Conservation (phyloP, 2,888 invertebrate species). For the Eudasyphora cyanicolor region DNA sequence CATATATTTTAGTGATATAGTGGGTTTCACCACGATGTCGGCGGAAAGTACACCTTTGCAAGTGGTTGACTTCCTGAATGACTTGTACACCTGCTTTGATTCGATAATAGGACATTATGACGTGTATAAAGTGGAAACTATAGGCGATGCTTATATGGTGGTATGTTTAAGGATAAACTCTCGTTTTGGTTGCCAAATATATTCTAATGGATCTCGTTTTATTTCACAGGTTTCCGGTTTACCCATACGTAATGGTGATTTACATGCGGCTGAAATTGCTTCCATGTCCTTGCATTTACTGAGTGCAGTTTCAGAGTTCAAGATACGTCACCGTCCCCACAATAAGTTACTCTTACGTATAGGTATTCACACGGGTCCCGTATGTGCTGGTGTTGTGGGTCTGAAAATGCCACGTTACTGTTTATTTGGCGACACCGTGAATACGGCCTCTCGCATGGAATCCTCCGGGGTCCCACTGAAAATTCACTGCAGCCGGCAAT, state of each 20-base stretch:
- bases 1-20: constrained; percentile 97
- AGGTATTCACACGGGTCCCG: constrained; percentile 95
- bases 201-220: not conserved
- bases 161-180: constrained; percentile 79
- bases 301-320: constrained; percentile 91
- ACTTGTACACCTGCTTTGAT: constrained; percentile 96
- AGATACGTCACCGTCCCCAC: constrained; percentile 91
- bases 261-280: constrained; percentile 96
- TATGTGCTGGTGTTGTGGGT: constrained; percentile 95
- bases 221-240: constrained; percentile 88
- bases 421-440: constrained; percentile 95
- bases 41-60: constrained; percentile 94
- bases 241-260: constrained; percentile 92
- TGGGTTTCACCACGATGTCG: constrained; percentile 95
- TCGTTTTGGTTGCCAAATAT: not conserved
- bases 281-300: constrained; percentile 94
- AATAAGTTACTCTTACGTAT: constrained; percentile 92
- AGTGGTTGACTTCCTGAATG: constrained; percentile 96
- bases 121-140: constrained; percentile 96
- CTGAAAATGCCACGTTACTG: constrained; percentile 96
- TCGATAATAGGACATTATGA: constrained; percentile 95
- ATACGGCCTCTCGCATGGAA: constrained; percentile 93
- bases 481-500: constrained; percentile 90
- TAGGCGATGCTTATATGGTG: constrained; percentile 96
- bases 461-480: constrained; percentile 91